phyloP scores from a whole-genome alignment of 2,888 invertebrate genomes.

The Lapara coniferarum region DNA sequence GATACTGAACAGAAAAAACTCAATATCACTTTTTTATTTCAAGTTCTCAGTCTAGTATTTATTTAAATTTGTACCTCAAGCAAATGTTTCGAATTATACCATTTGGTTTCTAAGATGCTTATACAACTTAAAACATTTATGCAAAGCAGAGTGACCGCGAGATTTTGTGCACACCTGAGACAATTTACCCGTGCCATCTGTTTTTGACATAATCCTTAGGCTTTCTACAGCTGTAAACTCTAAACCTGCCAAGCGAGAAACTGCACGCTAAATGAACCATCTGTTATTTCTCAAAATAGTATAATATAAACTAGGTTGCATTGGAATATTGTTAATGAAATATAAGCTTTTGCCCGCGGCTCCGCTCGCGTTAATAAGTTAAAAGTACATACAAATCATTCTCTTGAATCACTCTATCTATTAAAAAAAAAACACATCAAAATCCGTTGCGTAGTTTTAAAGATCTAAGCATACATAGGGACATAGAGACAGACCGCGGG shows the following conservation, averaged over 20 bases:
- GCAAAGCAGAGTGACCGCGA: conserved; percentile 43
- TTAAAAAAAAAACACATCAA: no score
- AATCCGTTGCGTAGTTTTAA: no score
- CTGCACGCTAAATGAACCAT: background rate
- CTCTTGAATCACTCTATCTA: no score
- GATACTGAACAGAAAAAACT: no score
- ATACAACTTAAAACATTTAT: conserved; percentile 33
- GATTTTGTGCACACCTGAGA: conserved; percentile 46
- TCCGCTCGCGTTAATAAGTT: no score
- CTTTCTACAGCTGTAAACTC: conserved; percentile 30
- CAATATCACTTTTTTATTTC: no score
- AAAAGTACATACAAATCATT: no score
- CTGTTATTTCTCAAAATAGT: background rate
- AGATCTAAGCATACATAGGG: no score
- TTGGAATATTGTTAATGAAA: no score
- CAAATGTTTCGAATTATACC: background rate
- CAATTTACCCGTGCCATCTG: conserved; percentile 40
- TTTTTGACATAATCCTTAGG: conserved; percentile 44
- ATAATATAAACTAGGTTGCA: background rate
- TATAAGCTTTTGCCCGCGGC: no score
- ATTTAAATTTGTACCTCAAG: background rate
- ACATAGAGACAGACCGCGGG: no score
- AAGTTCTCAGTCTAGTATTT: no score
- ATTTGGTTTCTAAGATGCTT: background rate
- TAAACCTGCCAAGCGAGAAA: background rate